phyloP scores from a whole-genome alignment of 2,888 invertebrate genomes.

The Stenurella melanura region DNA sequence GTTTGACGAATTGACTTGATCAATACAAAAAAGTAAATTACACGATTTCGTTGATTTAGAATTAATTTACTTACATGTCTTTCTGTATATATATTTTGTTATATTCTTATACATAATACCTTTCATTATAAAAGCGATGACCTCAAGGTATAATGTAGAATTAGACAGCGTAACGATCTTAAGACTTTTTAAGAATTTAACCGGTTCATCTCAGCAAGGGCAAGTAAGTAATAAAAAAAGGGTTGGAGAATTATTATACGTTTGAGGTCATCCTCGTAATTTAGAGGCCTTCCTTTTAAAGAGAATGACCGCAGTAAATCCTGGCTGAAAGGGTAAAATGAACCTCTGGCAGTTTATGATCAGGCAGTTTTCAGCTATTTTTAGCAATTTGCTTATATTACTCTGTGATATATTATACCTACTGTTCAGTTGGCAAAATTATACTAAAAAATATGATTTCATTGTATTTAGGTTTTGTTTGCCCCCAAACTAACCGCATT shows the following conservation, averaged over 20 bases:
- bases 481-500: conserved; percentile 30
- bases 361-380: conserved; percentile 29
- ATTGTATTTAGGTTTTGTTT: conserved; percentile 29
- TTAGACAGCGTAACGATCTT: background rate
- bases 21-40: too few relatives aligned
- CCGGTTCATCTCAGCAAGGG: conserved; percentile 42
- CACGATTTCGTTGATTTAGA: too few relatives aligned
- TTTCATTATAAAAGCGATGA: background rate
- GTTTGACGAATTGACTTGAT: too few relatives aligned
- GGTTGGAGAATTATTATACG: conserved; percentile 52
- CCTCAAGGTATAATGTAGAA: background rate
- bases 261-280: conserved; percentile 53
- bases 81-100: background rate
- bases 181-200: conserved; percentile 11
- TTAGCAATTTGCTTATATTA: conserved; percentile 38
- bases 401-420: conserved; percentile 24
- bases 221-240: conserved; percentile 54
- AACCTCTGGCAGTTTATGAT: conserved; percentile 49
- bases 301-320: conserved; percentile 53
- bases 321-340: conserved; percentile 52
- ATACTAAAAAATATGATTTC: conserved; percentile 23
- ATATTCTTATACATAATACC: background rate
- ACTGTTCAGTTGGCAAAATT: conserved; percentile 25
- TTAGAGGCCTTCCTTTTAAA: conserved; percentile 51
- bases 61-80: background rate